phyloP scores from a whole-genome alignment of 2,113 vertebrate genomes.

The Saguinus midas region DNA sequence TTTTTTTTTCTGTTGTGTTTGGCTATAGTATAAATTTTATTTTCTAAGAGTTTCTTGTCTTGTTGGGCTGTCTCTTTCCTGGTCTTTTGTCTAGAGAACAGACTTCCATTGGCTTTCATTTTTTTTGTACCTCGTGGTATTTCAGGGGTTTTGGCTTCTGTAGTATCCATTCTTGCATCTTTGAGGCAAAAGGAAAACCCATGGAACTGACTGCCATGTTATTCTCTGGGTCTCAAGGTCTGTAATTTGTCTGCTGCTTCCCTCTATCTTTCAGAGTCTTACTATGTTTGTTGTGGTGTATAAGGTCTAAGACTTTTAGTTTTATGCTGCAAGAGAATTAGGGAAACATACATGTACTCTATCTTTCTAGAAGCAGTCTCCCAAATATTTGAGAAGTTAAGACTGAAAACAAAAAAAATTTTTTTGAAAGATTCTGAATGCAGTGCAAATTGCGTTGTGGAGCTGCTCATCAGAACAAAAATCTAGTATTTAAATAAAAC shows the following conservation, averaged over 20 bases:
- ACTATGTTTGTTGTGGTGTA: background rate
- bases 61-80: background rate
- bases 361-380: background rate
- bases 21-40: background rate
- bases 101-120: background rate
- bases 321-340: background rate
- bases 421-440: background rate
- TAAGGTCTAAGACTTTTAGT: background rate
- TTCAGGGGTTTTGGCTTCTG: background rate
- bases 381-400: slow-evolving; percentile 2
- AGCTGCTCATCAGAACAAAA: background rate
- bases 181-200: background rate
- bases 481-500: background rate
- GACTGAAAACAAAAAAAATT: background rate
- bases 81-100: background rate
- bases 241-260: background rate
- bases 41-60: slow-evolving; percentile 5
- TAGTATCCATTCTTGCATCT: background rate
- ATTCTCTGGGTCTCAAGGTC: background rate
- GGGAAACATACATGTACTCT: background rate
- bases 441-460: background rate
- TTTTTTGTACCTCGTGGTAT: background rate
- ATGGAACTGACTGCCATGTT: background rate
- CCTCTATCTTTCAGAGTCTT: background rate
- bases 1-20: background rate